phyloP scores from a whole-genome alignment of 1,140 invertebrate species.

The Tachypleus tridentatus region DNA sequence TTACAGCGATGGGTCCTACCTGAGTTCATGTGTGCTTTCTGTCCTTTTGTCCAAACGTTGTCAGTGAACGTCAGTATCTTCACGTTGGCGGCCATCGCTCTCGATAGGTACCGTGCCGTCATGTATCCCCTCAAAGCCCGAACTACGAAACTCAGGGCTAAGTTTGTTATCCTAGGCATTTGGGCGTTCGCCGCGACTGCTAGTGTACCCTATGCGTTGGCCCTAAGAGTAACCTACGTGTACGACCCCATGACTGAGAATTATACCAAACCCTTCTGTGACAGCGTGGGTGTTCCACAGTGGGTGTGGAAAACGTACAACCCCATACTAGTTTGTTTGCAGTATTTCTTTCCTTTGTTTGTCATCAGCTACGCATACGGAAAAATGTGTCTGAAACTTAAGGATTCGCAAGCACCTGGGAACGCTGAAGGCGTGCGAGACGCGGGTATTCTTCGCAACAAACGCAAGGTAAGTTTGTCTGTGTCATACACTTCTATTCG shows the following conservation, averaged over 20 bases:
- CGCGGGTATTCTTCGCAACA: conserved; percentile 59
- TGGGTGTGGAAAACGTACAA: conserved; percentile 38
- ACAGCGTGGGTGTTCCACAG: conserved; percentile 41
- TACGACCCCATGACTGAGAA: conserved; percentile 9
- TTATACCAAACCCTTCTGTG: conserved; percentile 42
- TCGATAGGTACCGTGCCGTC: conserved; percentile 75
- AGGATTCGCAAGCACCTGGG: conserved; percentile 59
- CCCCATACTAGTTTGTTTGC: conserved; percentile 40
- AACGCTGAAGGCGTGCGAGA: conserved; percentile 58
- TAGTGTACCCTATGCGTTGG: conserved; percentile 28
- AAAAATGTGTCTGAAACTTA: conserved; percentile 59
- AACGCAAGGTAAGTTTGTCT: conserved; percentile 51
- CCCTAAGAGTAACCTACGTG: conserved; percentile 24
- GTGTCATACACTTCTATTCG: no score
- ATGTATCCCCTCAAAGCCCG: conserved; percentile 55
- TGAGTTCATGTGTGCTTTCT: conserved; percentile 54
- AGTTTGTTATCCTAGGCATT: conserved; percentile 27
- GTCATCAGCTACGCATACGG: conserved; percentile 65
- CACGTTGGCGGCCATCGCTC: conserved; percentile 69
- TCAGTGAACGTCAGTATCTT: conserved; percentile 73
- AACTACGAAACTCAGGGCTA: conserved; percentile 25
- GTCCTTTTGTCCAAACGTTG: conserved; percentile 63
- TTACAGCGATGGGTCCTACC: conserved; percentile 75
- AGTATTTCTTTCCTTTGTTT: conserved; percentile 61
- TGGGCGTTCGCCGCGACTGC: conserved; percentile 28